Evolutionary conservation across 1,140 invertebrate genomes (phyloP), one percentile per base, ranked within the genome.

Genomic region (Caenorhabditis briggsae): DNA sequence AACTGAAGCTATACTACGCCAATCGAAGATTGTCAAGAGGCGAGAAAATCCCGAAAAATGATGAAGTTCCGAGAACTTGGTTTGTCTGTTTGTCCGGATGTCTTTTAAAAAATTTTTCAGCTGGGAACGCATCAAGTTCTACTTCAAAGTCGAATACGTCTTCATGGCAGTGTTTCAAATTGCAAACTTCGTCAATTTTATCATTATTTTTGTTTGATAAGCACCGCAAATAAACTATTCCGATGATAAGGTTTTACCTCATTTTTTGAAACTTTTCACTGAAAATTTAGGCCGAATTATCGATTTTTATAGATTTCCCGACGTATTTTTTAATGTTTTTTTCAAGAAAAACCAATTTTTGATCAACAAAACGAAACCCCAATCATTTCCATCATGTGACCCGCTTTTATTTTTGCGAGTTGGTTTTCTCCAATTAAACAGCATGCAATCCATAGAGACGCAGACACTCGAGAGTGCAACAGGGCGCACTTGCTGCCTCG

Each of bases 151-250:
- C 12, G 70, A 78, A 41, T 78, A 78, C 46, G 70, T 50, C 70
- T 78, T 78, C 46, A 78, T 78, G 70, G 20, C 33, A 20, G 70
- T 78, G 5, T 78, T 78, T 46, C 70, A 78, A 78, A 78, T 78
- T 78, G 70, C 70, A 78, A 78, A 78, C 70, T 78, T 78, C 50
- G 70, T 78, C 70, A 78, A 78, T 50, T 78, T 78, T 78, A 50
- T 78, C 70, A 78, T 78, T 50, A 78, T 78, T 78, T 78, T 78
- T 20, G 50, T 20, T 9, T 78, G 70, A 78, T 78, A 78, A 78
- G 33, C 41, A 2, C 18, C 0, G 46, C 16, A 5, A 70, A 70
- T 70, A 70, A 70, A 70, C 8, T 70, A 43, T 12, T 70, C n/a
- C 43, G 64, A 46, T 64, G 59, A 64, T 58, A 58, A 64, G 16